These are phyloP conservation scores for Caenorhabditis sp. DNA, from an alignment of 2,888 invertebrate species.

Conservation along the genomic window DNA sequence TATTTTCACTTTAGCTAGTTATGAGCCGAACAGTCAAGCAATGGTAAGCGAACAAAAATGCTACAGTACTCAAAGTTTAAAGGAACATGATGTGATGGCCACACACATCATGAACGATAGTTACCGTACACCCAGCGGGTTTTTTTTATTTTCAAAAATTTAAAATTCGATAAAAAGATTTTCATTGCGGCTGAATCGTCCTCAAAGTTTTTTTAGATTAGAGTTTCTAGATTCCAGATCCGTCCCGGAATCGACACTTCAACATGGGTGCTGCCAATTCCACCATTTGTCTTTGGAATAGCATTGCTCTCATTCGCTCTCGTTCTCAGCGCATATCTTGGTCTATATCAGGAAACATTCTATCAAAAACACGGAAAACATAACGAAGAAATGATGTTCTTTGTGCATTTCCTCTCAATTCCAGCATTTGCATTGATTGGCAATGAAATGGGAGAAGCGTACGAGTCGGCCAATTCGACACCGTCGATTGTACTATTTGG, in stretches of 20 bases:
- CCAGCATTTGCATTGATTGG: slow-evolving; percentile 85
- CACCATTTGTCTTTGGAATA: slow-evolving; percentile 54
- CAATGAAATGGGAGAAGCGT: slow-evolving; percentile 81
- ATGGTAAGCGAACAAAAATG: neutral
- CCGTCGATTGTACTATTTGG: slow-evolving; percentile 69
- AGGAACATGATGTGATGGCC: neutral
- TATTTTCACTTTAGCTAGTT: slow-evolving; percentile 81
- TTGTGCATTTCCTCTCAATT: slow-evolving; percentile 83
- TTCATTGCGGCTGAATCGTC: no score
- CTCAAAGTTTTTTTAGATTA: no score
- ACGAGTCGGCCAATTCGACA: slow-evolving; percentile 77
- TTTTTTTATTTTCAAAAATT: no score
- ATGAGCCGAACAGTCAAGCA: slow-evolving; percentile 23
- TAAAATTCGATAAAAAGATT: no score
- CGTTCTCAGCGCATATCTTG: slow-evolving; percentile 84
- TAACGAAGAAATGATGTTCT: slow-evolving; percentile 65
- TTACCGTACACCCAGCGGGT: no score
- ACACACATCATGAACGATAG: no score
- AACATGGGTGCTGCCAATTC: slow-evolving; percentile 29
- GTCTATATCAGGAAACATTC: slow-evolving; percentile 73
- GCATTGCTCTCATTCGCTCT: slow-evolving; percentile 84
- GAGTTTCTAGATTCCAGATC: no score
- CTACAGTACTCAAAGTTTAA: neutral
- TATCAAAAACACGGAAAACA: slow-evolving; percentile 79
- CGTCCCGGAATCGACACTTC: slow-evolving; percentile 22